phyloP scores from a whole-genome alignment of 1,140 invertebrate species.

The Neodiprion fabricii region DNA sequence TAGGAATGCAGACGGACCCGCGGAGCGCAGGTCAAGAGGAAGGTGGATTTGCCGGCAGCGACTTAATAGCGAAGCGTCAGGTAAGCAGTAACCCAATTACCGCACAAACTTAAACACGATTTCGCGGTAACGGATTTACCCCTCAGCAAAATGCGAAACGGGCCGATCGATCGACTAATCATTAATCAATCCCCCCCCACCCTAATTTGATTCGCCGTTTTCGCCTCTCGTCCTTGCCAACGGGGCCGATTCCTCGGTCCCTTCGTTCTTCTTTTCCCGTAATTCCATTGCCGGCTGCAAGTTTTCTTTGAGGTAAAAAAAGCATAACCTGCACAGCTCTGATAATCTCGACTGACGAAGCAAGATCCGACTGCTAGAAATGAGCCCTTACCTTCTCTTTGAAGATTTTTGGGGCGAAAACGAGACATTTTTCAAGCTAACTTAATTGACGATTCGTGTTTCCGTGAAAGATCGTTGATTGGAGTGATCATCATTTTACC shows the following conservation, averaged over 20 bases:
- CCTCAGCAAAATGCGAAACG: constrained; percentile 2
- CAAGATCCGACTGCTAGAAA: too few species aligned
- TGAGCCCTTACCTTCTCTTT: too few species aligned
- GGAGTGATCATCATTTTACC: too few species aligned
- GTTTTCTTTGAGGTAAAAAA: too few species aligned
- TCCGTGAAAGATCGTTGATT: too few species aligned
- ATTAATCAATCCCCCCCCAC: neutral
- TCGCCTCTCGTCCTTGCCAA: neutral
- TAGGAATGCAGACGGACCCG: neutral
- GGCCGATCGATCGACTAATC: neutral
- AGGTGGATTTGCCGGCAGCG: neutral
- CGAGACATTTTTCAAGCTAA: too few species aligned
- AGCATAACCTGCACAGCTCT: too few species aligned
- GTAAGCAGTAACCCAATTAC: constrained; percentile 43
- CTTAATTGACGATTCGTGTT: too few species aligned
- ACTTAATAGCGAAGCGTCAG: neutral
- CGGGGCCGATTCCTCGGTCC: neutral
- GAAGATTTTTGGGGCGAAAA: too few species aligned
- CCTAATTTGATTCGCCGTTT: neutral
- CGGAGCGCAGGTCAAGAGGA: too few species aligned
- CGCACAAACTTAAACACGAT: constrained; percentile 42
- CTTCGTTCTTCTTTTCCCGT: neutral
- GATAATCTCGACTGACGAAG: too few species aligned
- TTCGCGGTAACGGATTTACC: constrained; percentile 46
- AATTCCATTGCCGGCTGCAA: too few species aligned